phyloP scores from a whole-genome alignment of 2,113 vertebrate species.

The Naja naja region DNA sequence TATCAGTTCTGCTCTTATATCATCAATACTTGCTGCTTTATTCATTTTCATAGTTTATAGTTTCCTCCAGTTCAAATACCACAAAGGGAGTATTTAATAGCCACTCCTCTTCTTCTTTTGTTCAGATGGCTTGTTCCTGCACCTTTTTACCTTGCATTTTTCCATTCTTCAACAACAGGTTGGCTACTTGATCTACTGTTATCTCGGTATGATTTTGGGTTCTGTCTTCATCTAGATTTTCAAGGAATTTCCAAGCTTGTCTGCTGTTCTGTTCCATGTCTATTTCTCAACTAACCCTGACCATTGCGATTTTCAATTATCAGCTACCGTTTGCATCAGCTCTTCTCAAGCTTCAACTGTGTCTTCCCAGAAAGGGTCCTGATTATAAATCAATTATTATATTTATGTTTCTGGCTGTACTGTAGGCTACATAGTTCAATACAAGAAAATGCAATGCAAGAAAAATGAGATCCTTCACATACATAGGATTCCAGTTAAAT shows the following conservation, averaged over 20 bases:
- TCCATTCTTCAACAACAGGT: not conserved
- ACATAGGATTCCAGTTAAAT: not conserved
- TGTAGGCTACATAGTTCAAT: not conserved
- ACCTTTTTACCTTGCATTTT: not conserved
- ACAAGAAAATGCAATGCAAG: not conserved
- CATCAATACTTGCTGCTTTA: not conserved
- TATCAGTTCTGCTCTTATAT: not conserved
- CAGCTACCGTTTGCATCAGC: not conserved
- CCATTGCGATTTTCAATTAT: not conserved
- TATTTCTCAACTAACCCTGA: not conserved
- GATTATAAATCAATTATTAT: not conserved
- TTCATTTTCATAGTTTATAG: not conserved
- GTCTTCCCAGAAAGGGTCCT: no score
- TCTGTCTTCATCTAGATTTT: not conserved
- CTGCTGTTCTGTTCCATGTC: not conserved
- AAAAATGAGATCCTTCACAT: not conserved
- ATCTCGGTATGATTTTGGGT: not conserved
- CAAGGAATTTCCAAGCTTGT: not conserved
- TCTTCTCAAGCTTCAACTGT: not conserved
- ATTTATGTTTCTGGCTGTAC: not conserved
- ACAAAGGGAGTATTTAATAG: not conserved
- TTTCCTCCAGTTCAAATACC: not conserved
- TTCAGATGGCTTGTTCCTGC: not conserved
- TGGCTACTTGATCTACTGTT: not conserved
- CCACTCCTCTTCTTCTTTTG: not conserved